Conservation (phyloP, 2,113 vertebrate genomes). For the Syrrhaptes paradoxus region DNA sequence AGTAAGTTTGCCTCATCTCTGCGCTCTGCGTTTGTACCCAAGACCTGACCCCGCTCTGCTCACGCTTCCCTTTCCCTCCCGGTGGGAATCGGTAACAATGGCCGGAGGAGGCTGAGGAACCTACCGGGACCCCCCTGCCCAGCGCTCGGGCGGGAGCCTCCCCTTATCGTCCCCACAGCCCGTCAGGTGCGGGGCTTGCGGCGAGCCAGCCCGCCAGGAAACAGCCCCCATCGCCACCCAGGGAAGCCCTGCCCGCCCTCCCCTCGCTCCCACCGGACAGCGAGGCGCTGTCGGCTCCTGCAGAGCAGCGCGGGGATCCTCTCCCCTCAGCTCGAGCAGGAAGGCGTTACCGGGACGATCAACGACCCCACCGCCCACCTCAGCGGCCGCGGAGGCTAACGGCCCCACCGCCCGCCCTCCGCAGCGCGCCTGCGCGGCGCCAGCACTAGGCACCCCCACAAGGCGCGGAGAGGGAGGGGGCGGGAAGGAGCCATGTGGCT, state of each 20-base stretch:
- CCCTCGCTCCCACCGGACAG: too few species aligned
- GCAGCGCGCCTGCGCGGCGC: neutral
- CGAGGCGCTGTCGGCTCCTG: too few species aligned
- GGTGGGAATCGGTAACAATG: fast-evolving
- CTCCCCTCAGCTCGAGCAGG: fast-evolving
- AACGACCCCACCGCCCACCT: too few species aligned
- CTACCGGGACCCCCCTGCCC: too few species aligned
- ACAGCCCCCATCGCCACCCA: fast-evolving
- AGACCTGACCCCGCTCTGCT: too few species aligned
- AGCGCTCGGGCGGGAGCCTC: too few species aligned
- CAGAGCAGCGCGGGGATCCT: fast-evolving
- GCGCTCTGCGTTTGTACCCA: neutral
- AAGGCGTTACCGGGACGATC: fast-evolving
- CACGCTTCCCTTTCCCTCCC: neutral
- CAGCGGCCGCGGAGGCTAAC: neutral
- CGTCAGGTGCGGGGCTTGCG: fast-evolving
- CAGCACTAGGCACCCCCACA: fast-evolving
- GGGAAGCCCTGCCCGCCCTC: too few species aligned
- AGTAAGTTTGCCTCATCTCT: fast-evolving
- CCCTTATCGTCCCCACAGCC: too few species aligned
- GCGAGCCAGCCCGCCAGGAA: too few species aligned
- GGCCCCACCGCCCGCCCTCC: fast-evolving
- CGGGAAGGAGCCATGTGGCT: fast-evolving
- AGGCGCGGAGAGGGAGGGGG: fast-evolving
- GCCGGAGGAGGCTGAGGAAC: fast-evolving